Base-by-base conservation (phyloP, 2,113 vertebrate species). In the Lanius collurio region DNA sequence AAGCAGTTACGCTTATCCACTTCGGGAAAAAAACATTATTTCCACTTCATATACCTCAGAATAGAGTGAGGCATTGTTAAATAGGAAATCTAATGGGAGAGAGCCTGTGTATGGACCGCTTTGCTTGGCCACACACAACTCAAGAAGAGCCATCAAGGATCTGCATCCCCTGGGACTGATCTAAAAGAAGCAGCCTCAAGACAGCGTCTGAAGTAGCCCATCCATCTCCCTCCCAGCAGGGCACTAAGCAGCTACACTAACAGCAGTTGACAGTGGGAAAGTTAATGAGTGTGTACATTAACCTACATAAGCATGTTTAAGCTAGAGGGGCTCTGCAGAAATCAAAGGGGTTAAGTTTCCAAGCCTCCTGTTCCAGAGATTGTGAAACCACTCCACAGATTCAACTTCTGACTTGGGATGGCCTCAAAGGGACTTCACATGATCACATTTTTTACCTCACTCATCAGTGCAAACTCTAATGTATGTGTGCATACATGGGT, bases 151-250 rank as follows among this genome's bases (percentile, higher is more conserved):
- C 46, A 85, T 41, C 13, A 24, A 69, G 33, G 42, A 84, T 50
- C 71, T 88, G 57, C 50, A 77, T 94, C 79, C 52, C 78, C 63
- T 9, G 13, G 44, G 90, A 84, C 55, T 90, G 59, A 90, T 52
- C 75, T 88, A 55, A 95, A 94, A 92, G 87, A 56, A 81, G 82
- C 55, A 74, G n/a, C 75, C 67, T 17, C 63, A 56, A 80, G 55
- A 90, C 1, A 1, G 83, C 87, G 95, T 90, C 85, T 89, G 87
- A 88, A 96, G 82, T 31, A 94, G 64, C 30, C 85, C 85, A 88
- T 86, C 83, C 83, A 67, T 96, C 88, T 93, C 55, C 37, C 33
- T 90, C 75, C 49, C 93, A 93, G 93, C 75, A 74, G 92, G 87
- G 52, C 0, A 0, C 68, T 90, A 44, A 93, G 82, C 90, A 93